Conservation (phyloP, 2,888 invertebrate genomes). For the Limnephilus auricula region DNA sequence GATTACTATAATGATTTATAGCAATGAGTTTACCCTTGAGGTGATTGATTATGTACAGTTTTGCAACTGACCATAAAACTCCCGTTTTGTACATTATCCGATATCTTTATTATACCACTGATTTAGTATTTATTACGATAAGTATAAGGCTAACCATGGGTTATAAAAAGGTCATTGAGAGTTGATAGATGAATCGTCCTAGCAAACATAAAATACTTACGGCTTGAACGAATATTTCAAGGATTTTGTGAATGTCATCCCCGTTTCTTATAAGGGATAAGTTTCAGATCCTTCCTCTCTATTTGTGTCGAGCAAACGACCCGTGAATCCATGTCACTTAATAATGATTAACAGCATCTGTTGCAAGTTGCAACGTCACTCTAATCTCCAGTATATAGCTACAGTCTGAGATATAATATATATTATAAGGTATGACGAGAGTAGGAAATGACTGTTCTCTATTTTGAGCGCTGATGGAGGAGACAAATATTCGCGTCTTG, state of each 20-base stretch:
- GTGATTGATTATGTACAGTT: background rate
- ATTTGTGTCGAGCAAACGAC: background rate
- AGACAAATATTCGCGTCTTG: background rate
- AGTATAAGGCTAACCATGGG: background rate
- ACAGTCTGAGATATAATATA: background rate
- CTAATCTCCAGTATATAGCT: background rate
- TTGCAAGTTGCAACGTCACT: slow-evolving; percentile 30
- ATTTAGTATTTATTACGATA: background rate
- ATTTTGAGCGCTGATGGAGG: slow-evolving; percentile 18
- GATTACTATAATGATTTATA: background rate
- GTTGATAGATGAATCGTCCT: background rate
- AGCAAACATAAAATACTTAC: background rate
- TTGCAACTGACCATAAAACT: background rate
- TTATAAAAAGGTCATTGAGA: background rate
- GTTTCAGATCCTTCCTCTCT: background rate
- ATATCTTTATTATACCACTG: background rate
- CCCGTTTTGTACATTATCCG: background rate
- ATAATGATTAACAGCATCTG: slow-evolving; percentile 18
- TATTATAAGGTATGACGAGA: background rate
- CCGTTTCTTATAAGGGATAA: background rate
- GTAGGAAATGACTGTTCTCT: slow-evolving; percentile 8
- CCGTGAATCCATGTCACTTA: slow-evolving; percentile 11
- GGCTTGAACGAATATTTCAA: background rate
- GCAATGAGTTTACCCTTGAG: background rate
- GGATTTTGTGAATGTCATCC: background rate